Conservation (phyloP, 2,113 vertebrate genomes). For the Gopherus evgoodei region DNA sequence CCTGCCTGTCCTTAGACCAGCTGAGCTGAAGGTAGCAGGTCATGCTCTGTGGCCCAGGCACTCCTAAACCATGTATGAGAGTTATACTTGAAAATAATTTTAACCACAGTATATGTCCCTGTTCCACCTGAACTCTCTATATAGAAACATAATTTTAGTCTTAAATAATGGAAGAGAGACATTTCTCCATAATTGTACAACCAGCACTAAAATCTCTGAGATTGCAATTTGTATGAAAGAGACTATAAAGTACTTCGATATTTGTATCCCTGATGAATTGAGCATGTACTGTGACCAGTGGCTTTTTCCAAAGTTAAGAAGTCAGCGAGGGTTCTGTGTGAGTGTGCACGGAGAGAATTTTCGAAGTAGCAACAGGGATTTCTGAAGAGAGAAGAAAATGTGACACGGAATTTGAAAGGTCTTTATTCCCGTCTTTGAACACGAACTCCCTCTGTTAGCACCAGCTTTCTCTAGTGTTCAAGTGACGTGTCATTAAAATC, state of each 20-base stretch:
- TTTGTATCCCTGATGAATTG: background rate
- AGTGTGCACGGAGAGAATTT: background rate
- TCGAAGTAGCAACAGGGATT: background rate
- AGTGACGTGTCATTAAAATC: background rate
- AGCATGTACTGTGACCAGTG: background rate
- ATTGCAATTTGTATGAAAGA: accelerated
- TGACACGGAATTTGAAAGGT: background rate
- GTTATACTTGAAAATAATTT: background rate
- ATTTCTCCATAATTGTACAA: background rate
- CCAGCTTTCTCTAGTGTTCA: background rate
- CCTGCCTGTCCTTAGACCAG: background rate
- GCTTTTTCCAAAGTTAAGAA: background rate
- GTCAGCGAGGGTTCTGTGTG: accelerated
- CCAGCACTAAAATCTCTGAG: background rate
- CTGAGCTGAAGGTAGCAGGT: background rate
- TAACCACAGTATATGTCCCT: accelerated
- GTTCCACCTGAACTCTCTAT: background rate
- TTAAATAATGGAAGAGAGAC: background rate
- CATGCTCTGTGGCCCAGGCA: background rate
- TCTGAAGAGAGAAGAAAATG: background rate
- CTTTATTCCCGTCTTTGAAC: background rate
- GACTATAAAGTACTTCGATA: background rate
- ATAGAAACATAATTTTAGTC: accelerated
- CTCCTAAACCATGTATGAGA: background rate
- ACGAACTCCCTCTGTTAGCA: background rate